phyloP scores from a whole-genome alignment of 2,113 vertebrate genomes.

The Actinemys pallida region DNA sequence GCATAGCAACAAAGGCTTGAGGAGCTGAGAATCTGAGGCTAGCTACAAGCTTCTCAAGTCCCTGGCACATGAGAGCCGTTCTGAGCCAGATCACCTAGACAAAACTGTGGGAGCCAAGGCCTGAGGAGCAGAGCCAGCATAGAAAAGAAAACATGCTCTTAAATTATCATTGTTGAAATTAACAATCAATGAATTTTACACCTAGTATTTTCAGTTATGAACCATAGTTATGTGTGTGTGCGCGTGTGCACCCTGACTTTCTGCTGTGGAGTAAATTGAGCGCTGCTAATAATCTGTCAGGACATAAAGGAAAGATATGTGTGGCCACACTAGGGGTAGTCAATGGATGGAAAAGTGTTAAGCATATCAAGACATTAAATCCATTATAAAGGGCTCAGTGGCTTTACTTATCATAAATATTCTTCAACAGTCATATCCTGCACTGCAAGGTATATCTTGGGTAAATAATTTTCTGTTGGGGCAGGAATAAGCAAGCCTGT shows the following conservation, averaged over 20 bases:
- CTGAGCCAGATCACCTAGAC: neutral
- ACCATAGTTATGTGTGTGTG: neutral
- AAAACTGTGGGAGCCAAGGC: neutral
- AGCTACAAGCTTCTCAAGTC: neutral
- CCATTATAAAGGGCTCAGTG: neutral
- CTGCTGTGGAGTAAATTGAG: neutral
- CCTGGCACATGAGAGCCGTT: neutral
- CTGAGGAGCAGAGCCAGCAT: neutral
- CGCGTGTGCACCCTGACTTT: neutral
- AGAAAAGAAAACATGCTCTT: neutral
- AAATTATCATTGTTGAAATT: neutral
- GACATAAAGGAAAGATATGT: neutral
- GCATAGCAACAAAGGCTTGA: neutral
- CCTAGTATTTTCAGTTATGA: neutral
- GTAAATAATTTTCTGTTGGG: neutral
- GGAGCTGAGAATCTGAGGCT: neutral
- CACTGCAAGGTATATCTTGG: neutral
- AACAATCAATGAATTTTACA: neutral
- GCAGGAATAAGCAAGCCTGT: neutral
- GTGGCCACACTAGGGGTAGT: neutral
- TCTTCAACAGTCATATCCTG: neutral
- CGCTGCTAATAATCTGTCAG: neutral
- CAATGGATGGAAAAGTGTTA: neutral
- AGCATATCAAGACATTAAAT: neutral
- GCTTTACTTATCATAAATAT: neutral